Evolutionary conservation across 1,140 invertebrate genomes (phyloP).

Genomic region (Carposina sasakii): DNA sequence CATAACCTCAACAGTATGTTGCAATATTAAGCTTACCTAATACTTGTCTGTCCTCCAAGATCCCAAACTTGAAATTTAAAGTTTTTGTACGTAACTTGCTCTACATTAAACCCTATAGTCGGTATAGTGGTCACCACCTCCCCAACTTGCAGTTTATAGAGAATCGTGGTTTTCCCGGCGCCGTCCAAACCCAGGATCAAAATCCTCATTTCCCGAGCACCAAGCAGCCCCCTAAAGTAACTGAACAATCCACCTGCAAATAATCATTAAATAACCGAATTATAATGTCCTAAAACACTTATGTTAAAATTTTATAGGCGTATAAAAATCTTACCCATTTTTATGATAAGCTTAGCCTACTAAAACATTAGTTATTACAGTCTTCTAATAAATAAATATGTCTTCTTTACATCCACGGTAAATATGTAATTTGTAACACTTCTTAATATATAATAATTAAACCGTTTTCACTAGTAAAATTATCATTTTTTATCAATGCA

Average conservation of each 20-base stretch:
- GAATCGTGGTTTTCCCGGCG: constrained; percentile 98
- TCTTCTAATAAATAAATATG: too few relatives aligned
- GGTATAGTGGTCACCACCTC: constrained; percentile 99
- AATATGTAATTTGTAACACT: too few relatives aligned
- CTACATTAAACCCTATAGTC: constrained; percentile 98
- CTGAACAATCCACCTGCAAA: constrained; percentile 92
- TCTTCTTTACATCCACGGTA: too few relatives aligned
- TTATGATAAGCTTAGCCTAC: constrained; percentile 50
- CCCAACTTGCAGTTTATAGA: constrained; percentile 98
- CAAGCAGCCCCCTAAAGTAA: constrained; percentile 94
- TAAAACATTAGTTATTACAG: constrained; percentile 58
- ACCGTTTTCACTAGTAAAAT: too few relatives aligned
- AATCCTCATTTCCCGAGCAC: constrained; percentile 97
- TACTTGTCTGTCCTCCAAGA: constrained; percentile 97
- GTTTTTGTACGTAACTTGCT: constrained; percentile 97
- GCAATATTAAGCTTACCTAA: constrained; percentile 66
- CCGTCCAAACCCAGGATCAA: constrained; percentile 98
- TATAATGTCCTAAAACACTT: constrained; percentile 2
- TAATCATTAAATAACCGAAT: constrained; percentile 1
- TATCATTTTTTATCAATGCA: too few relatives aligned
- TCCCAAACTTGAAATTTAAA: constrained; percentile 99
- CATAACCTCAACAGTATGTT: constrained; percentile 27
- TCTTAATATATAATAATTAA: too few relatives aligned
- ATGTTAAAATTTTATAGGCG: constrained; percentile 18
- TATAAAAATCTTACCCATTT: constrained; percentile 53